Evolutionary conservation across 2,888 invertebrate species (phyloP), one percentile per base, ranked within the genome.

Genomic region (Eupithecia exiguata): DNA sequence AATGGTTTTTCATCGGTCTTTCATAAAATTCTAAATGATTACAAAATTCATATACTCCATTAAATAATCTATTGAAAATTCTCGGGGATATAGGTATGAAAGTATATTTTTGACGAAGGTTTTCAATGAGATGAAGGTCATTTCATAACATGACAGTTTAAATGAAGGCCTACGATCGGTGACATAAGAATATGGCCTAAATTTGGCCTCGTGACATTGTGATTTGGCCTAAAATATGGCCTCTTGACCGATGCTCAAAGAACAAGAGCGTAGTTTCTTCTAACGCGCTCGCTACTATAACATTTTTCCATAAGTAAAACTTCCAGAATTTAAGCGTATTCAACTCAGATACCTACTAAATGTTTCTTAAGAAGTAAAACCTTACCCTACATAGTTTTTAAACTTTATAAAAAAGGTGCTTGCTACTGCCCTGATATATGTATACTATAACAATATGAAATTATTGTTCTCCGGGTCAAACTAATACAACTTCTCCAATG

Each of bases 361-460:
- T 78, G 77, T 79, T 77, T 76, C 71, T 74, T 80, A 79, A 74
- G 35, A 74, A 78, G 61, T 71, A 80, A 78, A 74, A 77, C 75
- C 77, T 78, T 69, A 77, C 73, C 75, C 72, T 72, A 75, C 73
- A 76, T 74, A 77, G 74, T 77, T 80, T 78, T 77, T 82, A 80
- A 80, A 77, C 71, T 81, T 77, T 78, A 78, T 78, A 77, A 74
- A 77, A 74, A 79, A 78, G 75, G 18, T 58, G 61, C 65, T 69
- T 80, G 81, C 80, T 83, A 88, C 88, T 89, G 93, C 90, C 92
- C 88, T 78, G 82, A 81, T 74, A 80, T 77, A 1, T 38, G 1
- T 4, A n/a, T n/a, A n/a, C 30, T 30, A 30, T 46, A 77, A 80
- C 85, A 81, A 76, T 79, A 84, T 85, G 79, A 90, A 89, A 89